Base-by-base conservation (phyloP, 2,888 invertebrate species). In the Masnerella sp. region DNA sequence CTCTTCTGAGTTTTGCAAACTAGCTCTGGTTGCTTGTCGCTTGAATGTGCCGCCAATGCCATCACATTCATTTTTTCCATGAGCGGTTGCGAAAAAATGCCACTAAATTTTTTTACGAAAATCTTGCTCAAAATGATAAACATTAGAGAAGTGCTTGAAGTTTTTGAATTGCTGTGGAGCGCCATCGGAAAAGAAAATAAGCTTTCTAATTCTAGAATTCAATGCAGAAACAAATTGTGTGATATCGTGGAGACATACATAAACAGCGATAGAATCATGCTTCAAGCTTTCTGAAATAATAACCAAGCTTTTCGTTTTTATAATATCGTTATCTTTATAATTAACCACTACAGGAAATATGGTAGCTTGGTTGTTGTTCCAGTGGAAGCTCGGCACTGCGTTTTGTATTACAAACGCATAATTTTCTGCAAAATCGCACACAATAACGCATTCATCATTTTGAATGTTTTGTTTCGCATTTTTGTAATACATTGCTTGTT, bases 401-500 rank as follows among this genome's bases (percentile, higher is more conserved):
- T 61, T 61, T 47, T 69, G 61, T 0, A 52, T 36, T 5, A 64
- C 11, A 49, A 52, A 74, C 0, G 49, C 68, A 17, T 61, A 54
- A 42, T 69, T 69, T 18, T 59, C 68, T 7, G 59, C 45, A 40
- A 69, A 69, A 47, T 69, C 45, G 8, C 65, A 47, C 9, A 54
- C 45, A n/a, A 65, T 47, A 15, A 67, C 25, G 30, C 56, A 30
- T 58, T 67, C 58, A 0, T 25, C 5, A 22, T 56, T 14, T 7
- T 47, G 25, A 0, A 58, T n/a, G 5, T 9, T 11, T 12, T 9
- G 20, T 34, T 32, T 67, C 9, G 58, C 8, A 32, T 15, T n/a
- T 40, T 51, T 52, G 5, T 12, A 43, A 52, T 14, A 43, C 11
- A 22, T 15, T 5, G 62, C 36, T 18, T 62, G 62, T 20, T 40